A percentile compares a stretch with the other conserved stretches of the same genome.
Evolutionary conservation across 2,797 vertebrate species (phyloP).

Genomic region (Bufotes viridis): DNA sequence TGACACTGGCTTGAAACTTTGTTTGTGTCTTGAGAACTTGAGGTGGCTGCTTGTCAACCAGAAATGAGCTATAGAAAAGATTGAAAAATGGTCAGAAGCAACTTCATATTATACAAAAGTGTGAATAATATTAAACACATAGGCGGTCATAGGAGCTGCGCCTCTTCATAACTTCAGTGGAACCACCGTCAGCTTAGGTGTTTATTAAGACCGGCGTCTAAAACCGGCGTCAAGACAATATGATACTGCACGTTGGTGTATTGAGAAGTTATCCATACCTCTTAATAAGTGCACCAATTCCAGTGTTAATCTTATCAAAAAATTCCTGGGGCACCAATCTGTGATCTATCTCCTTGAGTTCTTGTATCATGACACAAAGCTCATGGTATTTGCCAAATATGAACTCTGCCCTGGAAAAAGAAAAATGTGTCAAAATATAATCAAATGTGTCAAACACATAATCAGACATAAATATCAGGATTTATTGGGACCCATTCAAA

Average conservation of each 20-base stretch:
- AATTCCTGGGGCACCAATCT: slow-evolving; percentile 6
- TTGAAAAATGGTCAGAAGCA: not conserved
- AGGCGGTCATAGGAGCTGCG: too few relatives aligned
- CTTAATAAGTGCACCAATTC: slow-evolving; percentile 40
- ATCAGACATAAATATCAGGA: not conserved
- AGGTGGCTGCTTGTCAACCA: slow-evolving; percentile 94
- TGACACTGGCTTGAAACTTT: slow-evolving; percentile 91
- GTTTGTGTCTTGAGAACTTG: slow-evolving; percentile 99
- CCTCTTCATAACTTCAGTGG: too few relatives aligned
- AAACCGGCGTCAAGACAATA: too few relatives aligned
- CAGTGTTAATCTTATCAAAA: slow-evolving; percentile 30
- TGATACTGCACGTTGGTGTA: not conserved
- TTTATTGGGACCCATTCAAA: too few relatives aligned
- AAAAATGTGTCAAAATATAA: slow-evolving; percentile 62
- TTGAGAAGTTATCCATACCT: slow-evolving; percentile 19
- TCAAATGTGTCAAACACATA: not conserved
- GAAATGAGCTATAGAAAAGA: slow-evolving; percentile 80
- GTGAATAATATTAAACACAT: not conserved
- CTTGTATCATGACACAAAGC: not conserved
- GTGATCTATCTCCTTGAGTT: slow-evolving; percentile 13
- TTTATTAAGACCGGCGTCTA: too few relatives aligned
- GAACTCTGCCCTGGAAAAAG: slow-evolving; percentile 40
- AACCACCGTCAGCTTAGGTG: too few relatives aligned
- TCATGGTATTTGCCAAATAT: not conserved
- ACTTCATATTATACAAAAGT: not conserved